phyloP scores from a whole-genome alignment of 2,113 vertebrate species.

The Antennarius striatus region DNA sequence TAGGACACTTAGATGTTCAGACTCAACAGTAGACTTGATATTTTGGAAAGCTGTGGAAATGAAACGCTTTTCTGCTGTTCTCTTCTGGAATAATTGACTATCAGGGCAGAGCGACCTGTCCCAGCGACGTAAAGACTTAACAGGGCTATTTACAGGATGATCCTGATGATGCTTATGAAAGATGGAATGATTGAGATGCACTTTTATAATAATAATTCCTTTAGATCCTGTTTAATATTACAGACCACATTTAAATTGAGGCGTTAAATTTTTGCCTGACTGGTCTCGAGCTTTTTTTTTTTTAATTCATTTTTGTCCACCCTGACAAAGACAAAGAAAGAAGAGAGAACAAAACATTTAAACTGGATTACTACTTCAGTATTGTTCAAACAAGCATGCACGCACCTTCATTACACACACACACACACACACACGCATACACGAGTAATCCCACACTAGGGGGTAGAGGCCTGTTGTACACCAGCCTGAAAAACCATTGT shows the following conservation, averaged over 20 bases:
- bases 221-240: conserved; percentile 9
- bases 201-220: not conserved
- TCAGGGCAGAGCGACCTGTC: conserved; percentile 33
- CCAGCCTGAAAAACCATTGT: conserved; percentile 65
- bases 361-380: conserved; percentile 23
- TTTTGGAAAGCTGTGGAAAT: conserved; percentile 32
- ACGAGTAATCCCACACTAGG: conserved; percentile 74
- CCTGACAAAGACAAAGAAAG: conserved; percentile 6
- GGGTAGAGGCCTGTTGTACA: conserved; percentile 70
- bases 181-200: conserved; percentile 22
- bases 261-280: conserved; percentile 1
- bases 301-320: not conserved
- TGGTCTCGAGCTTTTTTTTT: not conserved
- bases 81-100: conserved; percentile 9
- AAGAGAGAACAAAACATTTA: conserved; percentile 30
- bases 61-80: conserved; percentile 22
- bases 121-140: conserved; percentile 20
- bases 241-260: conserved; percentile 1
- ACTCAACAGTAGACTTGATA: conserved; percentile 29
- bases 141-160: not conserved
- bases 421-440: not conserved
- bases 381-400: conserved; percentile 40
- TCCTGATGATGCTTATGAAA: conserved; percentile 3
- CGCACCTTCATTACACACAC: conserved; percentile 28
- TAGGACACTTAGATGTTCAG: conserved; percentile 37